phyloP scores from a whole-genome alignment of 2,888 invertebrate genomes.

The Pachydiplax longipennis region DNA sequence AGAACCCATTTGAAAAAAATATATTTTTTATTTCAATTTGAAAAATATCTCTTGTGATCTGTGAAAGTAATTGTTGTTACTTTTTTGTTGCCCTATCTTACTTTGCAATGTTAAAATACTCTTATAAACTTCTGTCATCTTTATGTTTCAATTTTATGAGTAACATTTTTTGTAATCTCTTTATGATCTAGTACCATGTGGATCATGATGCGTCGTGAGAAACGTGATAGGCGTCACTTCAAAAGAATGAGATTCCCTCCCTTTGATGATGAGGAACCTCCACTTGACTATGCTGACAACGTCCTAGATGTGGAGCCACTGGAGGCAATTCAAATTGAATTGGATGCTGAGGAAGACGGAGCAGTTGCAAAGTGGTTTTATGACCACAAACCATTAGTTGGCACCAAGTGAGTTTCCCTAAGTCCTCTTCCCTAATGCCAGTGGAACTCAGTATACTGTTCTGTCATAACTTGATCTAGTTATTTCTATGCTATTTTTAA shows the following conservation, averaged over 20 bases:
- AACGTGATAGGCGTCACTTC: constrained; percentile 97
- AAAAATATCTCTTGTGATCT: no score
- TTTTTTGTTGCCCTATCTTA: no score
- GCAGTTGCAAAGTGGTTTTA: constrained; percentile 97
- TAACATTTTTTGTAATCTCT: neutral
- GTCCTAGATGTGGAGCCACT: constrained; percentile 98
- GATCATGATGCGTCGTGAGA: constrained; percentile 99
- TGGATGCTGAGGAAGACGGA: constrained; percentile 93
- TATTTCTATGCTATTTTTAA: no score
- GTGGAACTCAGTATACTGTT: no score
- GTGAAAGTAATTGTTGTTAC: no score
- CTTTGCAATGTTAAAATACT: no score
- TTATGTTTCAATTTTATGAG: no score
- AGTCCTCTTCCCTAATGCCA: neutral
- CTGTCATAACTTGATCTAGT: no score
- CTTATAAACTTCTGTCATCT: no score
- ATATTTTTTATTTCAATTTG: no score
- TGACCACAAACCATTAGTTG: constrained; percentile 94
- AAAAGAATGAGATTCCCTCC: constrained; percentile 99
- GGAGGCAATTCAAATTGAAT: constrained; percentile 98
- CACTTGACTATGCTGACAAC: constrained; percentile 98
- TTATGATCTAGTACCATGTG: constrained; percentile 85
- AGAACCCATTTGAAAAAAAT: no score
- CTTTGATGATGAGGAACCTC: constrained; percentile 99
- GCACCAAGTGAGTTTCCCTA: constrained; percentile 72